Base-by-base conservation (phyloP, 2,113 vertebrate species). In the Clupea harengus region DNA sequence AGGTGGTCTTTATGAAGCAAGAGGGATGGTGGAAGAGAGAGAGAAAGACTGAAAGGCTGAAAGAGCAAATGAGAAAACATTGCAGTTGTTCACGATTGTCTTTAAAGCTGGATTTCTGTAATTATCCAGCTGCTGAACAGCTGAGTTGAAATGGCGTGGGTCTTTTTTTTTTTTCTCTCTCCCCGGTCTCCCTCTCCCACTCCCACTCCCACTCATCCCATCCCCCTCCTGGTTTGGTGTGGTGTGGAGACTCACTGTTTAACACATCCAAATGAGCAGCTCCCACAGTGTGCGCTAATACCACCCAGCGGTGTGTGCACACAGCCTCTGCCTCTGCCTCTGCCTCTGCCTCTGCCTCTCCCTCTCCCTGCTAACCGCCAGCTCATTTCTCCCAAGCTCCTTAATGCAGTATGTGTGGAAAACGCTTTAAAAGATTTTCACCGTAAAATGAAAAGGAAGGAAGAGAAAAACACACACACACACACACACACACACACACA, bases 41-140 rank as follows among this genome's bases (percentile, higher is more conserved):
- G 50, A 54, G 50, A 54, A 18, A 0, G 17, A 67, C 60, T 6
- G 22, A 67, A 39, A 39, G 4, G 4, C 60, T 67, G 60, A 67
- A 25, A 67, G 60, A 67, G 60, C n/a, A 67, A 22, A 67, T 67
- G 60, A 25, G 60, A 25, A 67, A 67, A 67, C 60, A 67, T 67
- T 22, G 90, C 72, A 89, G 89, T 92, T 89, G 87, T 50, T 80
- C 83, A 44, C 95, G 94, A 90, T 93, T 95, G 86, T 88, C 92
- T 93, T 94, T 86, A 92, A 94, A 67, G 95, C 92, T 92, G 92
- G 91, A 87, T 91, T 94, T 90, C 89, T 94, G 91, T 94, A 93
- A 95, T 95, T 93, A 92, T 95, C 93, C 93, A 88, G 93, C 90
- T 89, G 92, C 93, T 91, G 92, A 92, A 92, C 92, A 93, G 89